Evolutionary conservation across 2,113 vertebrate species (phyloP).

Genomic region (Sphyrna mokarran): DNA sequence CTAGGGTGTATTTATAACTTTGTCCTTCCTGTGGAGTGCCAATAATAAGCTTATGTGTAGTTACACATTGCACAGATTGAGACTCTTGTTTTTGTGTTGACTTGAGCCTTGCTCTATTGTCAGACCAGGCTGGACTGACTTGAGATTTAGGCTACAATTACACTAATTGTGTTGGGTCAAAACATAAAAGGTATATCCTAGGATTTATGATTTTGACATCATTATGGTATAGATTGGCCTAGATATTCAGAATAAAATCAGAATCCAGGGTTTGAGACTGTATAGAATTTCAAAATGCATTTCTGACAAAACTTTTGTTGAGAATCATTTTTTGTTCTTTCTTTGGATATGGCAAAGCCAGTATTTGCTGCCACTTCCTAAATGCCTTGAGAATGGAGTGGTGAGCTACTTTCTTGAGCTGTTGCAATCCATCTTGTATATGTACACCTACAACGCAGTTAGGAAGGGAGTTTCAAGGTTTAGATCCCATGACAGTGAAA

Average conservation of each 20-base stretch:
- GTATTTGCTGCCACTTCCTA: background rate
- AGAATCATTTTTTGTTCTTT: background rate
- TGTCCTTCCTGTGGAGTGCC: background rate
- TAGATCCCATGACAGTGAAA: background rate
- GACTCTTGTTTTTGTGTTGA: background rate
- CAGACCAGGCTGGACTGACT: background rate
- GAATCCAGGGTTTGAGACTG: background rate
- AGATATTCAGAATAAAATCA: background rate
- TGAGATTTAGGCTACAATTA: background rate
- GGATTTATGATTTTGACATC: background rate
- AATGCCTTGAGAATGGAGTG: background rate
- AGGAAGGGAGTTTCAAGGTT: background rate
- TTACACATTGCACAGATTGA: background rate
- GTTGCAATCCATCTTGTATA: background rate
- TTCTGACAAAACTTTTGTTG: background rate
- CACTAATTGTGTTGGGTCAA: background rate
- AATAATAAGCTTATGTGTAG: background rate
- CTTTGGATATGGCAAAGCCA: background rate
- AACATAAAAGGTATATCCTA: background rate
- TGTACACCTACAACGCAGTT: background rate
- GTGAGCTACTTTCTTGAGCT: background rate
- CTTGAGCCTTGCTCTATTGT: background rate
- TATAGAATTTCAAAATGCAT: background rate
- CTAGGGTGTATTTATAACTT: background rate
- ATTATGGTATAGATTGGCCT: background rate